phyloP scores from a whole-genome alignment of 2,888 invertebrate species.

The Elegia similella region DNA sequence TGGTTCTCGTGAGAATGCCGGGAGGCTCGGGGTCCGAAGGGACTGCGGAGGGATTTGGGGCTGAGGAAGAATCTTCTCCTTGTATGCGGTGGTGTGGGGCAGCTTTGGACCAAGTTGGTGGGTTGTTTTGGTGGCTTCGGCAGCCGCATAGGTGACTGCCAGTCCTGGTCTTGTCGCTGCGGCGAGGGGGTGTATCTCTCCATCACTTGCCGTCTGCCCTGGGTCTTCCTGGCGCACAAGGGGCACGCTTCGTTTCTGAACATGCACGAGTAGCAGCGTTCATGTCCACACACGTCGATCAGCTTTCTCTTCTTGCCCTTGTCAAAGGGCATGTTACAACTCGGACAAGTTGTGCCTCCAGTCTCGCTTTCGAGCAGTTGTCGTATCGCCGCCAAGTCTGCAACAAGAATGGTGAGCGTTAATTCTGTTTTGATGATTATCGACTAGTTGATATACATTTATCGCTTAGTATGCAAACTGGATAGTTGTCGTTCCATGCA shows the following conservation, averaged over 20 bases:
- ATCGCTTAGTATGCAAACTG: conserved; percentile 39
- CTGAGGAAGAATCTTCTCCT: conserved; percentile 91
- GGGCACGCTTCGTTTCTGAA: conserved; percentile 96
- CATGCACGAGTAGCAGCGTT: conserved; percentile 96
- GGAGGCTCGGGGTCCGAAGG: conserved; percentile 83
- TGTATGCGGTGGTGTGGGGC: conserved; percentile 90
- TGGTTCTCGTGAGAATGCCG: conserved; percentile 82
- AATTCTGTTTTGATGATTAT: conserved; percentile 33
- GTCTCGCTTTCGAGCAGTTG: conserved; percentile 90
- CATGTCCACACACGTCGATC: conserved; percentile 97
- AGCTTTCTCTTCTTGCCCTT: conserved; percentile 97
- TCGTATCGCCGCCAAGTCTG: conserved; percentile 92
- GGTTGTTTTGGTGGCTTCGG: conserved; percentile 82
- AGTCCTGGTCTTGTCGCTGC: conserved; percentile 66
- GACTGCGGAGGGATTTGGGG: conserved; percentile 89
- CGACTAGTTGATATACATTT: conserved; percentile 25
- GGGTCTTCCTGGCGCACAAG: conserved; percentile 84
- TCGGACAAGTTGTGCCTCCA: conserved; percentile 87
- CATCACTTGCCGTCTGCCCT: conserved; percentile 65
- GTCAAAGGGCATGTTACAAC: conserved; percentile 96
- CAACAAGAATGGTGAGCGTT: conserved; percentile 53
- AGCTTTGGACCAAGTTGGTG: conserved; percentile 84
- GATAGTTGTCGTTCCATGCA: conserved; percentile 40
- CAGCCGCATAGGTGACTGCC: conserved; percentile 79
- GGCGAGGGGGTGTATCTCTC: conserved; percentile 73